phyloP scores from a whole-genome alignment of 1,140 invertebrate species.

The Sweltsa coloradensis region DNA sequence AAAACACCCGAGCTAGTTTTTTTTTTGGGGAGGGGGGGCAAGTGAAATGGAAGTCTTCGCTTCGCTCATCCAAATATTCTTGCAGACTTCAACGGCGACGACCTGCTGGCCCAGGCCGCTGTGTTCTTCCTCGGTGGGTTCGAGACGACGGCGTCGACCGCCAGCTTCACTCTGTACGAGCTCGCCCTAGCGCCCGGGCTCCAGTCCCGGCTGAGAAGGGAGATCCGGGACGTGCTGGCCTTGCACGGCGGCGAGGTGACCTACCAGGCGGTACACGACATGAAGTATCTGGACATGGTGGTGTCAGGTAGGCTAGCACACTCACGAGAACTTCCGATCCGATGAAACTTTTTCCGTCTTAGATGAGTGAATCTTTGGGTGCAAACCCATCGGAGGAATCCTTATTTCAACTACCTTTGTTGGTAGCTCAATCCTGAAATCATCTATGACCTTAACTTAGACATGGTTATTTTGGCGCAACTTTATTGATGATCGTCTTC shows the following conservation, averaged over 20 bases:
- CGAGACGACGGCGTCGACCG: slow-evolving; percentile 32
- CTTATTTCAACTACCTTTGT: not conserved
- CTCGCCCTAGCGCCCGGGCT: slow-evolving; percentile 31
- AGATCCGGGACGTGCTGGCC: slow-evolving; percentile 24
- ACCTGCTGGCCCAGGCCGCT: slow-evolving; percentile 19
- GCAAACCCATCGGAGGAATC: slow-evolving; percentile 8
- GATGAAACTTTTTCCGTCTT: too few species aligned
- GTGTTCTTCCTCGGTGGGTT: slow-evolving; percentile 30
- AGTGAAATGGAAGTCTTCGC: too few species aligned
- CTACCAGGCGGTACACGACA: slow-evolving; percentile 1
- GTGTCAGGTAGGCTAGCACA: slow-evolving; percentile 25
- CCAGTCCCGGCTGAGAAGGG: slow-evolving; percentile 30
- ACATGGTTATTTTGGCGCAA: not conserved
- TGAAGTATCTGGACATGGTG: slow-evolving; percentile 7
- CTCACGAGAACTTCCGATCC: too few species aligned
- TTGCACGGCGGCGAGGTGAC: slow-evolving; percentile 8
- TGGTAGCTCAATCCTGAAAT: not conserved
- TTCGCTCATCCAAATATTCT: too few species aligned
- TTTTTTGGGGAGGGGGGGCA: too few species aligned
- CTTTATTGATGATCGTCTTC: not conserved
- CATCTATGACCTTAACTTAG: not conserved
- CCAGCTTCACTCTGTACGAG: slow-evolving; percentile 21
- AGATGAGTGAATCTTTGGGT: too few species aligned
- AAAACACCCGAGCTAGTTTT: too few species aligned
- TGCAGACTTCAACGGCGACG: slow-evolving; percentile 9